phyloP scores from a whole-genome alignment of 1,140 invertebrate species.

The Sycophila sp. region DNA sequence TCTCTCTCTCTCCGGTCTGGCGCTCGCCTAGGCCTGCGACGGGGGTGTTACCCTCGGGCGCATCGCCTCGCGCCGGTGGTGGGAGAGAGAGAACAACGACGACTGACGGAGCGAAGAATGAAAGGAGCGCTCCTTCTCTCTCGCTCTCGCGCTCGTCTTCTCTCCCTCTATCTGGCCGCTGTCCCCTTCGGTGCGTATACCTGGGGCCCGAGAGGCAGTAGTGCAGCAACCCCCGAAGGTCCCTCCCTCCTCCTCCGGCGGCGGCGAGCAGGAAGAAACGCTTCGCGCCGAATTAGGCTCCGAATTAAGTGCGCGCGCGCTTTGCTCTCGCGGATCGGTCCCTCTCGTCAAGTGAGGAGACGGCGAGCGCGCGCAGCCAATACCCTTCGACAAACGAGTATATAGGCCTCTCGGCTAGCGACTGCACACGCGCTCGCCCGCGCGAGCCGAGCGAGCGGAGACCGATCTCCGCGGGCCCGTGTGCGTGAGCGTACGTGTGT shows the following conservation, averaged over 20 bases:
- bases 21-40: slow-evolving; percentile 4
- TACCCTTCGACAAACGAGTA: slow-evolving; percentile 61
- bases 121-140: neutral
- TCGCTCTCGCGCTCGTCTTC: neutral
- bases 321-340: neutral
- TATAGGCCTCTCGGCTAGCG: slow-evolving; percentile 59
- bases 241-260: too few species aligned
- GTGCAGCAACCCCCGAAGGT: neutral
- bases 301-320: neutral
- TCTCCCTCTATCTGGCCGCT: neutral
- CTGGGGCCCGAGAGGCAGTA: neutral
- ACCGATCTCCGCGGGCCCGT: slow-evolving; percentile 36
- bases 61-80: neutral
- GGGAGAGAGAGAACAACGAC: slow-evolving; percentile 20
- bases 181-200: too few species aligned
- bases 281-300: too few species aligned
- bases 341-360: neutral
- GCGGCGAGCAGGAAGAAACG: too few species aligned
- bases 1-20: slow-evolving; percentile 37
- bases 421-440: slow-evolving; percentile 58
- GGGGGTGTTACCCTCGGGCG: slow-evolving; percentile 33
- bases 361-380: slow-evolving; percentile 43
- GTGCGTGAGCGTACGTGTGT: neutral
- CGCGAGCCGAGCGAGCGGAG: slow-evolving; percentile 57
- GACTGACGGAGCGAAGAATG: neutral